Conservation (phyloP, 1,140 invertebrate genomes). For the Leptopilina clavipes region DNA sequence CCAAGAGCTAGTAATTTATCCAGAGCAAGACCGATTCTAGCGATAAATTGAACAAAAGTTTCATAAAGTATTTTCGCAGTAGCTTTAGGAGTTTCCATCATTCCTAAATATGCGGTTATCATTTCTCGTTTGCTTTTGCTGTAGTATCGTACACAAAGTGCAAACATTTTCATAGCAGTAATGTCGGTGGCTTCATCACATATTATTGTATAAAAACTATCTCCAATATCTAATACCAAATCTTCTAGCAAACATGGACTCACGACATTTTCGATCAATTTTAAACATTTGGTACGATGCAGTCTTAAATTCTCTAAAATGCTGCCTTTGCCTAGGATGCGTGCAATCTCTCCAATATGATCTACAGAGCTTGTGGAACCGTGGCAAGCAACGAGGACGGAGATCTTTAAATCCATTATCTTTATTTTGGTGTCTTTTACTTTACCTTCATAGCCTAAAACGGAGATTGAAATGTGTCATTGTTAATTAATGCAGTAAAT, state of each 20-base stretch:
- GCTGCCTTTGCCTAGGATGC: background rate
- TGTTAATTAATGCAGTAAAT: background rate
- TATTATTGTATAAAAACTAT: slow-evolving; percentile 60
- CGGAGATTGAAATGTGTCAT: background rate
- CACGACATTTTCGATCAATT: slow-evolving; percentile 64
- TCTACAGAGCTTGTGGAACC: background rate
- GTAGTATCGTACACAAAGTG: slow-evolving; percentile 62
- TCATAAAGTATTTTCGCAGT: slow-evolving; percentile 34
- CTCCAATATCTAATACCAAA: slow-evolving; percentile 57
- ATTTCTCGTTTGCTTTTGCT: slow-evolving; percentile 51
- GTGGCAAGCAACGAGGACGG: background rate
- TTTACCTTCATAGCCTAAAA: background rate
- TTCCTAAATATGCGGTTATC: slow-evolving; percentile 55
- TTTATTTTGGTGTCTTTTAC: background rate
- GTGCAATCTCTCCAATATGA: background rate
- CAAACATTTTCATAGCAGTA: slow-evolving; percentile 57
- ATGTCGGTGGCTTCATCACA: slow-evolving; percentile 66
- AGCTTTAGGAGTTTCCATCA: slow-evolving; percentile 42
- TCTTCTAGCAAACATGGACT: slow-evolving; percentile 57
- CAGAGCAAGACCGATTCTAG: slow-evolving; percentile 41
- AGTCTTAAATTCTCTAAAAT: slow-evolving; percentile 48
- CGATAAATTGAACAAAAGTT: slow-evolving; percentile 36
- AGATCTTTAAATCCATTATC: background rate
- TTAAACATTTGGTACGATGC: slow-evolving; percentile 64
- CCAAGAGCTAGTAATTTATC: slow-evolving; percentile 60